A percentile compares a stretch with the other conserved stretches of the same genome.
phyloP scores from a whole-genome alignment of 2,888 invertebrate species.

The Hypselothyrea guttata region DNA sequence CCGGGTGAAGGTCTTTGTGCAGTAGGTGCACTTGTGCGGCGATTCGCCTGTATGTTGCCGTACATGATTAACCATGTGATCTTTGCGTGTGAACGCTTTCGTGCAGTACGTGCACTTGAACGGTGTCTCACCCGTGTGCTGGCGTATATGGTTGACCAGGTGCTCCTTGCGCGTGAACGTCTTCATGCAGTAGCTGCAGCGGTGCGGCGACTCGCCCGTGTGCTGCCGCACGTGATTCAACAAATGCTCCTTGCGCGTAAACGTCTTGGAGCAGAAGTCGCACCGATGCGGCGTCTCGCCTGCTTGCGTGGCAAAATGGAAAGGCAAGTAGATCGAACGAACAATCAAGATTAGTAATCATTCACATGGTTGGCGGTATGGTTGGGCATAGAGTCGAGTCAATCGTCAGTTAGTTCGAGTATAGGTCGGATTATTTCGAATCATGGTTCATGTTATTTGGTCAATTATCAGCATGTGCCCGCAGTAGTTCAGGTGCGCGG shows the following conservation, averaged over 20 bases:
- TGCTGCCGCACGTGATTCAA: constrained; percentile 92
- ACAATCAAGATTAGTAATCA: constrained; percentile 82
- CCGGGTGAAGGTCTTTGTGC: constrained; percentile 90
- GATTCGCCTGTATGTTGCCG: constrained; percentile 92
- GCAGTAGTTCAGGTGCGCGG: too few species aligned
- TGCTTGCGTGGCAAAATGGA: constrained; percentile 42
- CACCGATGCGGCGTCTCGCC: constrained; percentile 93
- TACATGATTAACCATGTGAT: constrained; percentile 89
- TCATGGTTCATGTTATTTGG: too few species aligned
- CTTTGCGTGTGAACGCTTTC: constrained; percentile 92
- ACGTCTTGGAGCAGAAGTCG: constrained; percentile 93
- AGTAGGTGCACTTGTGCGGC: constrained; percentile 93
- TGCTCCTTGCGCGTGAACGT: constrained; percentile 95
- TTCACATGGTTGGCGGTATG: constrained; percentile 17
- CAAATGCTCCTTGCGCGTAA: constrained; percentile 93
- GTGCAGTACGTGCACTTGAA: constrained; percentile 92
- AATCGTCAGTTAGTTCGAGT: too few species aligned
- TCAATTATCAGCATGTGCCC: too few species aligned
- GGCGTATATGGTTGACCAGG: constrained; percentile 91
- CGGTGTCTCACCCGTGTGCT: constrained; percentile 93
- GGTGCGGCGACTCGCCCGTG: constrained; percentile 92
- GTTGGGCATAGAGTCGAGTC: neutral
- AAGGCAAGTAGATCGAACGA: constrained; percentile 43
- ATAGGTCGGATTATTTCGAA: too few species aligned
- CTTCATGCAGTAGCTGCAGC: constrained; percentile 92